Evolutionary conservation across 2,888 invertebrate genomes (phyloP), one percentile per base, ranked within the genome.

Genomic region (Oligia latruncula): DNA sequence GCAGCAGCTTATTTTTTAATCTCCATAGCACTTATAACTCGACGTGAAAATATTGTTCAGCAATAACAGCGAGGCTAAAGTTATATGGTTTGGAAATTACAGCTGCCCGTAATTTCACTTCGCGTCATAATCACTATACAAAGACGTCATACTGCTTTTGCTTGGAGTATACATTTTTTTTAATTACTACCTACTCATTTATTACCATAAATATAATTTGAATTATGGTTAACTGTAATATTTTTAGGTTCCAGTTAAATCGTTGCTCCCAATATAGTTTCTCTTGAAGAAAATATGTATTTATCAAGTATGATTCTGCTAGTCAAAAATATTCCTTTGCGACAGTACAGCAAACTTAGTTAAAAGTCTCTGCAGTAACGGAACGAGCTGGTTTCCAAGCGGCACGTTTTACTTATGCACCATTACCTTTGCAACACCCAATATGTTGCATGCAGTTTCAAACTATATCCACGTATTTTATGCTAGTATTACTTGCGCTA

Each of bases 351-450:
- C 66, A 75, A 75, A 86, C 80, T 83, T 83, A 75, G 74, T 85
- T 85, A 77, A 68, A 81, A 79, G 64, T 86, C 72, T 75, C 67
- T 60, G 62, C 55, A 74, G 71, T 72, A 60, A 40, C 78, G 17
- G 70, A 58, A 58, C 75, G 77, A 75, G 86, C 64, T 72, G 71
- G 72, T 74, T 74, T 85, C 77, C 73, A 86, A 75, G 77, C 83
- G 66, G 70, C 75, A 46, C 72, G 43, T 64, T 77, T 85, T 85
- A 85, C 86, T 82, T 82, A 74, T 80, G 75, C 83, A 67, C 83
- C 86, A 83, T 86, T 85, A 85, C 85, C 83, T 75, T 86, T 67
- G 72, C 75, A 85, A 77, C 79, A 86, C 80, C 66, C 86, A 85
- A 77, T 85, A 85, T 86, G 86, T 82, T 78, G 80, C 83, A 76